These are phyloP conservation scores for Paracyprichromis sp. DNA, from an alignment of 2,113 vertebrate genomes.

Conservation along the genomic window DNA sequence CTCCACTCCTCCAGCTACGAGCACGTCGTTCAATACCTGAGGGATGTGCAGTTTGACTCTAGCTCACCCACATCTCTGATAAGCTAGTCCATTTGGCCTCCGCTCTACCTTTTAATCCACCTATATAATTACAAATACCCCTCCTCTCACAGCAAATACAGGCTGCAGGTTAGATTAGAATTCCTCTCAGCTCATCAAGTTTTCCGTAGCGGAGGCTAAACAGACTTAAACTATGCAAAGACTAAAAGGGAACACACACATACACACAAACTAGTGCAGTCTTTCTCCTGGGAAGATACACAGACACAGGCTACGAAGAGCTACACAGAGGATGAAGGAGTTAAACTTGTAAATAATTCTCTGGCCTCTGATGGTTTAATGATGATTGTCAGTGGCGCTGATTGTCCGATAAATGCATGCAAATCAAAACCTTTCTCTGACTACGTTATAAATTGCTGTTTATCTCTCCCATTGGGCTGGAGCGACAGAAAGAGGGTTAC, in stretches of 20 bases:
- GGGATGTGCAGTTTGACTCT: conserved; percentile 18
- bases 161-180: conserved; percentile 64
- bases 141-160: conserved; percentile 33
- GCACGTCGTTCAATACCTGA: conserved; percentile 9
- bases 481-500: conserved; percentile 26
- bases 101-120: conserved; percentile 65
- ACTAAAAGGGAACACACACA: neutral
- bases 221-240: conserved; percentile 5
- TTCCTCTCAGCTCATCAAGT: conserved; percentile 59
- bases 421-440: conserved; percentile 51
- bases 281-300: neutral
- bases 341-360: conserved; percentile 15
- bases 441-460: conserved; percentile 43
- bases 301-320: neutral
- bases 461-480: conserved; percentile 49
- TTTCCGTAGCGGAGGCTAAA: conserved; percentile 52
- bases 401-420: conserved; percentile 56
- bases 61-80: conserved; percentile 27
- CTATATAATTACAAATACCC: conserved; percentile 70
- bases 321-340: neutral
- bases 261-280: neutral
- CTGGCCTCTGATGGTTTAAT: neutral
- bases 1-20: neutral
- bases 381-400: conserved; percentile 37
- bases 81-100: conserved; percentile 61